Evolutionary conservation across 1,140 invertebrate genomes (phyloP).

Genomic region (Aricia agestis): DNA sequence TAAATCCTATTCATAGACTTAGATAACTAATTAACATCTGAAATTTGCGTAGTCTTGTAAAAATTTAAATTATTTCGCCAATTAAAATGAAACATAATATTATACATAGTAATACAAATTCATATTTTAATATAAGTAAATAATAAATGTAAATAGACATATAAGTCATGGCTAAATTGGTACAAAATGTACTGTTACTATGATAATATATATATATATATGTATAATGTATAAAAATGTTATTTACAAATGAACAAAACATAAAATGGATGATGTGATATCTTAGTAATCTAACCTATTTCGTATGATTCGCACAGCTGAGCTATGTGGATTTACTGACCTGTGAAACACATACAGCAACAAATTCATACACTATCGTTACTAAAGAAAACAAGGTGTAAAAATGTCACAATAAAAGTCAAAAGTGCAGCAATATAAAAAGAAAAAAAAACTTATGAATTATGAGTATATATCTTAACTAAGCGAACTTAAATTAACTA

Average conservation of each 20-base stretch:
- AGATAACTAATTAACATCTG: too few species aligned
- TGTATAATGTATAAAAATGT: not conserved
- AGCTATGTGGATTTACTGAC: conserved; percentile 3
- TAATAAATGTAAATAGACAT: too few species aligned
- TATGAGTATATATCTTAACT: too few species aligned
- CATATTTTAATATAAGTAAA: too few species aligned
- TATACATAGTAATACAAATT: too few species aligned
- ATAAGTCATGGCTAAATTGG: too few species aligned
- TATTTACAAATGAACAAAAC: conserved; percentile 12
- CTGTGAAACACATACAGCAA: conserved; percentile 5
- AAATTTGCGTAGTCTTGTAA: too few species aligned
- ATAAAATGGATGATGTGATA: not conserved
- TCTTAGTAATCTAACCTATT: conserved; percentile 1
- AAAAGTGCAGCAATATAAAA: not conserved
- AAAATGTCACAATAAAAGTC: not conserved
- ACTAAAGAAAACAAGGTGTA: conserved; percentile 11
- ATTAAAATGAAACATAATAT: too few species aligned
- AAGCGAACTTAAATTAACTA: too few species aligned
- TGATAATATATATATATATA: not conserved
- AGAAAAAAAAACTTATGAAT: not conserved
- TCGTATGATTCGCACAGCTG: not conserved
- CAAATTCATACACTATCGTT: not conserved
- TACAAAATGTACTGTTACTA: not conserved
- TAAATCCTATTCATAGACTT: too few species aligned
- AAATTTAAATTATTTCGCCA: too few species aligned